Percentiles rank a stretch among this genome's conserved stretches.
These are phyloP conservation scores for Pygocentrus nattereri DNA, from an alignment of 2,797 vertebrate genomes.

Conservation along the genomic window DNA sequence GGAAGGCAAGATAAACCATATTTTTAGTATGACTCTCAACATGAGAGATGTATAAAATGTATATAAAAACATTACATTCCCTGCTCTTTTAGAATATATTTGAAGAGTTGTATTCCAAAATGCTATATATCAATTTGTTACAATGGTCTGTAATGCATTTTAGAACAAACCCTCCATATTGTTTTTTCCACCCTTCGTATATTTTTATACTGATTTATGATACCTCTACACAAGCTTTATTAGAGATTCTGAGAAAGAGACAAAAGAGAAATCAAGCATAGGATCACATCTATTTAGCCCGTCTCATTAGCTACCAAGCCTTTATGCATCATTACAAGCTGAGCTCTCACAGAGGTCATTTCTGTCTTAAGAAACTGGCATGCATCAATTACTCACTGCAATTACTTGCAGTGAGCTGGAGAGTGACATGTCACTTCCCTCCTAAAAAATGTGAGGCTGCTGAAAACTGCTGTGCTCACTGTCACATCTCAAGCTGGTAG, in stretches of 20 bases:
- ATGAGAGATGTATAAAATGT: not conserved
- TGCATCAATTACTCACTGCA: slow-evolving; percentile 80
- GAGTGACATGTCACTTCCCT: slow-evolving; percentile 74
- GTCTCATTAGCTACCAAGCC: slow-evolving; percentile 62
- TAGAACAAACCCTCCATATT: too few species aligned
- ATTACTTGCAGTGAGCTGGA: slow-evolving; percentile 60
- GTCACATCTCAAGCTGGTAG: slow-evolving; percentile 79
- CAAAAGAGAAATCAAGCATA: not conserved
- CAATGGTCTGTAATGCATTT: too few species aligned
- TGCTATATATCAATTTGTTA: too few species aligned
- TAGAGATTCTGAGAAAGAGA: not conserved
- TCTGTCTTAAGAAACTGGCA: slow-evolving; percentile 70
- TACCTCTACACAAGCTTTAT: too few species aligned
- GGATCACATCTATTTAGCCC: not conserved
- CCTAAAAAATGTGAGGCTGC: slow-evolving; percentile 62
- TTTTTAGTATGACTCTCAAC: not conserved
- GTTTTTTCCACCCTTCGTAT: too few species aligned
- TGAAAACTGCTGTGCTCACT: slow-evolving; percentile 68
- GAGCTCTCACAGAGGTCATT: slow-evolving; percentile 72
- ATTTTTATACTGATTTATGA: too few species aligned
- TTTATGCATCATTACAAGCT: slow-evolving; percentile 76
- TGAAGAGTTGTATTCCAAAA: too few species aligned
- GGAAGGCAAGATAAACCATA: not conserved
- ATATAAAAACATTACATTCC: not conserved
- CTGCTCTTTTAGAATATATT: too few species aligned